Base-by-base conservation (phyloP, 2,113 vertebrate genomes). In the Amia ocellicauda region DNA sequence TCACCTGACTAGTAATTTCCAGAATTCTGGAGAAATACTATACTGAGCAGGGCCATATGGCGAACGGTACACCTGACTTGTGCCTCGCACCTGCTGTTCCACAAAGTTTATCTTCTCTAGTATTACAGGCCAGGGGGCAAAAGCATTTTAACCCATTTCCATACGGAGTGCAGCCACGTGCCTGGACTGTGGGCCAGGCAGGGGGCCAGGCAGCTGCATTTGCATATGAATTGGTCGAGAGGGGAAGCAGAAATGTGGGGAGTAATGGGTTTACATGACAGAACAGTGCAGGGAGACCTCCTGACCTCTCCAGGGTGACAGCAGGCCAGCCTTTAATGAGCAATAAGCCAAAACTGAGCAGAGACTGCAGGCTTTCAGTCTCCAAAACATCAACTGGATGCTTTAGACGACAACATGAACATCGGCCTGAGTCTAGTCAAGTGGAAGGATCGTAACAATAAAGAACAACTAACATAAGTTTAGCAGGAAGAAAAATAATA, bases 31-130 rank as follows among this genome's bases (percentile, higher is more conserved):
- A 79, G 86, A 82, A 72, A 86, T 55, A 13, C 8, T 62, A 71
- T 42, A 28, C 74, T 58, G 59, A 70, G 62, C 62, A 67, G 62
- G 75, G 73, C 78, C 93, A 93, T 92, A 92, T 92, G 93, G 90
- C 54, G 60, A 77, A 78, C 71, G 62, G 24, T 60, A 85, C 92
- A 94, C 91, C 91, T 94, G 91, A 89, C 80, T 68, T 1, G 3
- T 31, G 78, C 57, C 72, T 75, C 79, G 80, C 94, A 94, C 92
- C 93, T 95, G 94, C 92, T 81, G 76, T 36, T 17, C 0, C 63
- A 3, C 73, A 20, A 53, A 23, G 69, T 68, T 65, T 17, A 70
- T 47, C 54, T 27, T 62, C 59, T 67, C 22, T 1, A 52, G 55
- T 43, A 4, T 68, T 72, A 55, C 62, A 60, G 77, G 72, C 80